Evolutionary conservation across 2,888 invertebrate genomes (phyloP), one percentile per base, ranked within the genome.

Genomic region (Beris morrisii): DNA sequence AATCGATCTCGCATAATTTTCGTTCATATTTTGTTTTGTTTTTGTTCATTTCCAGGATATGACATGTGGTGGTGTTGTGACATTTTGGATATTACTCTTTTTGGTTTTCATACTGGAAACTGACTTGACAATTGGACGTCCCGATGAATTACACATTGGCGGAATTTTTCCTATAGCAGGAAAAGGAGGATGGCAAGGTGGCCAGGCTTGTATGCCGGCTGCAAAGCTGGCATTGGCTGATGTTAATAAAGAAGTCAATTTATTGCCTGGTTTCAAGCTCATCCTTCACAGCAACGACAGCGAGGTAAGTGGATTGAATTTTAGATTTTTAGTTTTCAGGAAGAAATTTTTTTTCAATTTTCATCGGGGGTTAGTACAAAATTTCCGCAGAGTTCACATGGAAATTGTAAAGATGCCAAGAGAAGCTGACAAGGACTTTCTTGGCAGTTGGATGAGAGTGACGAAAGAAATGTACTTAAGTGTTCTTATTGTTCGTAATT

Each of bases 141-240:
- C 77, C 71, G 89, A 91, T 81, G 91, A 92, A 76, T 83, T 97
- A 74, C 94, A 97, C 82, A 95, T 97, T 79, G 99, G 97, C 65
- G 98, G 96, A 64, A 97, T 98, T 76, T 99, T 99, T 82, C 98
- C 99, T 46, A 97, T 98, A 84, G 90, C 88, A 66, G 97, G 95
- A 58, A 91, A 93, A 76, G 95, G 96, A 59, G 97, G 97, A 73
- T 98, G 97, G 97, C 96, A 97, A 77, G 98, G 98, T 44, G 98
- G 98, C 4, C 93, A 95, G 86, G 97, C 97, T 9, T 99, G 98
- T 83, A 92, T 93, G 86, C 98, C 99, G 45, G 98, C 99, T 53
- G 97, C 97, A 67, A 88, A 92, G 78, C 87, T 99, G 82, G 99
- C 99, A 44, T 86, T 99, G 76, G 91, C 93, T 75, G 97, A 98